phyloP scores from a whole-genome alignment of 2,113 vertebrate genomes.

The Madoqua kirkii region DNA sequence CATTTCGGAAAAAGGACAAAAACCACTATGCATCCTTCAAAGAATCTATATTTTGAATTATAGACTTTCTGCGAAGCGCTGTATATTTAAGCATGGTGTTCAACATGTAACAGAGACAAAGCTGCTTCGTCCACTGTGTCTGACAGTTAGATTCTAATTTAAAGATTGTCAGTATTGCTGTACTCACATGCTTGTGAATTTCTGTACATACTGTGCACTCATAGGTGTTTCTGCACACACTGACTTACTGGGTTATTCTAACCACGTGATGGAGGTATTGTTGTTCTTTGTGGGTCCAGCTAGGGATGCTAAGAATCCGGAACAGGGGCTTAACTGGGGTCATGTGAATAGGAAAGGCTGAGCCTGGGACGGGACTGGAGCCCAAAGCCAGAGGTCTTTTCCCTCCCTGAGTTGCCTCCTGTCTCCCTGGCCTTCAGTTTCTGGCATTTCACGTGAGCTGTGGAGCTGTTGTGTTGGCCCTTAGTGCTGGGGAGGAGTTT shows the following conservation, averaged over 20 bases:
- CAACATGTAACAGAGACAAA: not conserved
- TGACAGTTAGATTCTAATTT: not conserved
- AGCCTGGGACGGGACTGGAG: not conserved
- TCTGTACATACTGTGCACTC: not conserved
- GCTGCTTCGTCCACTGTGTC: not conserved
- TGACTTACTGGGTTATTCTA: not conserved
- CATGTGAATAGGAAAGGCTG: not conserved
- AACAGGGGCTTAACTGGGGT: not conserved
- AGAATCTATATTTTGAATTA: constrained; percentile 18
- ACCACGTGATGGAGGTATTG: not conserved
- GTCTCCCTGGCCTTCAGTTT: not conserved
- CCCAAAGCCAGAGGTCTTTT: not conserved
- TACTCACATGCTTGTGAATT: not conserved
- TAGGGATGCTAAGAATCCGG: not conserved
- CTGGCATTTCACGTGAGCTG: not conserved
- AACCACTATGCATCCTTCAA: not conserved
- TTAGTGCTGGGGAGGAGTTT: not conserved
- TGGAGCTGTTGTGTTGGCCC: not conserved
- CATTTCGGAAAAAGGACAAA: constrained; percentile 4
- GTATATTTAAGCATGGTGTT: not conserved
- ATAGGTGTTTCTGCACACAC: not conserved
- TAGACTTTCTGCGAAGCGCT: not conserved
- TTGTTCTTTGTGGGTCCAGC: not conserved
- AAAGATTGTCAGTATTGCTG: not conserved
- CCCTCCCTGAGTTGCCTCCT: not conserved